Evolutionary conservation across 2,113 vertebrate species (phyloP).

Genomic region (Piaya cayana): DNA sequence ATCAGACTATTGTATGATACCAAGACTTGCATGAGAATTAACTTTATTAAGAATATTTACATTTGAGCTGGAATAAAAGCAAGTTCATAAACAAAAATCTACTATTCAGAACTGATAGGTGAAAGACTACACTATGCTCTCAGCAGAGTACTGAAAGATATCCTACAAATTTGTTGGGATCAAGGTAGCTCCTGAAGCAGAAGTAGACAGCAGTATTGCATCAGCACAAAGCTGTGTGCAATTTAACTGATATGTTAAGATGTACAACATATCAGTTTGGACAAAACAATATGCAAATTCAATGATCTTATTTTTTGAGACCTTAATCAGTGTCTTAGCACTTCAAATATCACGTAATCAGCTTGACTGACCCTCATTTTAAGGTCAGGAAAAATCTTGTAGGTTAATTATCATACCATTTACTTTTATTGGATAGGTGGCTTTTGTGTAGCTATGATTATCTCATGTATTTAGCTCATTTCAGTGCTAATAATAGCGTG

Average conservation of each 20-base stretch:
- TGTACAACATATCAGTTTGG: background rate
- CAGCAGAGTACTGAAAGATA: background rate
- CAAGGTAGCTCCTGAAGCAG: background rate
- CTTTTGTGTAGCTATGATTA: conserved; percentile 7
- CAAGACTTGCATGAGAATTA: background rate
- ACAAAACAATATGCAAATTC: background rate
- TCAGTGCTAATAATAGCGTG: background rate
- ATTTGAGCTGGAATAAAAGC: conserved; percentile 52
- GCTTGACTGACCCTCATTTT: background rate
- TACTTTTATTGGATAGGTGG: background rate
- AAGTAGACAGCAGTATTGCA: background rate
- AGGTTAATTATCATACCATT: background rate
- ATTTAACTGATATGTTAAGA: background rate
- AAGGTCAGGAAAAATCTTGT: background rate
- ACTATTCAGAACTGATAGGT: background rate
- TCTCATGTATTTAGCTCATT: background rate
- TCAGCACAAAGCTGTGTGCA: background rate
- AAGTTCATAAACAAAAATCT: conserved; percentile 49
- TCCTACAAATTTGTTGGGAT: background rate
- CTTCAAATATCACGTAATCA: background rate
- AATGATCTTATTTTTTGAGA: background rate
- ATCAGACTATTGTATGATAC: background rate
- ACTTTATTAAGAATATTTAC: background rate
- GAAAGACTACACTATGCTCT: background rate
- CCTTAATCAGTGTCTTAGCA: background rate